A percentile compares a stretch with the other conserved stretches of the same genome.
phyloP scores from a whole-genome alignment of 2,113 vertebrate species.

The Galbula dea region DNA sequence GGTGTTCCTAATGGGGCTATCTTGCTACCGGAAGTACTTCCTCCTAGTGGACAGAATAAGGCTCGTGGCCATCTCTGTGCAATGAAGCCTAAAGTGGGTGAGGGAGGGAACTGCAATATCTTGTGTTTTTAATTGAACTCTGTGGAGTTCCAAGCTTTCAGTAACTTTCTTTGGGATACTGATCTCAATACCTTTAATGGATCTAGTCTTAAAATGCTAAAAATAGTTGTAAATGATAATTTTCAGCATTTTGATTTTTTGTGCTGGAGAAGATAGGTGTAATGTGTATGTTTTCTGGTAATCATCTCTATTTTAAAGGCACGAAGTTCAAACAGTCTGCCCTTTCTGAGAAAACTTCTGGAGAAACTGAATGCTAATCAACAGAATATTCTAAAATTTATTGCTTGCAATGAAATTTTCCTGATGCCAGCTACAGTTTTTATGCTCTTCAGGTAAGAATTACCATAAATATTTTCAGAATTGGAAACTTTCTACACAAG shows the following conservation, averaged over 20 bases:
- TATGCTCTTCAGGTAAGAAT: slow-evolving; percentile 94
- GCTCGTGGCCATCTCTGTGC: rapidly evolving
- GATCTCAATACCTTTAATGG: neutral
- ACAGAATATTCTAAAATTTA: slow-evolving; percentile 97
- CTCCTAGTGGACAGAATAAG: neutral
- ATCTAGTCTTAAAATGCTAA: neutral
- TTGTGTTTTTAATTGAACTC: neutral
- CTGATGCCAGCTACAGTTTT: slow-evolving; percentile 98
- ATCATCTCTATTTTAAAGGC: slow-evolving; percentile 78
- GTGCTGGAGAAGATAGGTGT: neutral
- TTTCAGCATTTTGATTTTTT: neutral
- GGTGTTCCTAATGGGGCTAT: neutral
- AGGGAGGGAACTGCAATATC: neutral
- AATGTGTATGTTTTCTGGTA: slow-evolving; percentile 9
- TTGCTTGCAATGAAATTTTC: slow-evolving; percentile 98
- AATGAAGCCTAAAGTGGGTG: neutral
- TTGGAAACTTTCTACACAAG: neutral
- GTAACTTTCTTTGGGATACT: neutral
- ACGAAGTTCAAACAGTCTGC: slow-evolving; percentile 85
- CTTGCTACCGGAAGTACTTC: neutral
- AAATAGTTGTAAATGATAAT: neutral
- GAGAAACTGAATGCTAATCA: slow-evolving; percentile 93
- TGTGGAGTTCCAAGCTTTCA: neutral
- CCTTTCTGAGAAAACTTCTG: slow-evolving; percentile 86
- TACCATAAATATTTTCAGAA: neutral